Conservation (phyloP, 1,140 invertebrate species). For the Drosophila malerkotliana region DNA sequence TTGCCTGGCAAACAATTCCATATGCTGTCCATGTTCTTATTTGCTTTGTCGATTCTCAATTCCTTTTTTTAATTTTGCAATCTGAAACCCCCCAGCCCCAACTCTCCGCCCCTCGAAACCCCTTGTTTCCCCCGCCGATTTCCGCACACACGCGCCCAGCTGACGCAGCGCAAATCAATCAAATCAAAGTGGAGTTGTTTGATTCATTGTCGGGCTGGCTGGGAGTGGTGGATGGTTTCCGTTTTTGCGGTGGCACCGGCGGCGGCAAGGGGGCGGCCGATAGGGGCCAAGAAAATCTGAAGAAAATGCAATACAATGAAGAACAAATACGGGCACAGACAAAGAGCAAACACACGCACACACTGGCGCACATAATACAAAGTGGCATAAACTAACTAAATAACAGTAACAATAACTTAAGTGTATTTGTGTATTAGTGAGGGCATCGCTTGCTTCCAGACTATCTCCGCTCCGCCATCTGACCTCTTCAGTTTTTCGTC, state of each 20-base stretch:
- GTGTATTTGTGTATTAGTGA: conserved; percentile 76
- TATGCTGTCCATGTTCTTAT: conserved; percentile 50
- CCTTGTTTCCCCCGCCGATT: conserved; percentile 9
- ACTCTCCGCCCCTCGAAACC: neutral
- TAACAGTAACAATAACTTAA: conserved; percentile 82
- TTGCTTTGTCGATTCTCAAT: conserved; percentile 35
- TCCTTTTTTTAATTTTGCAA: conserved; percentile 23
- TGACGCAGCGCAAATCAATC: conserved; percentile 80
- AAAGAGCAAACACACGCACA: conserved; percentile 50
- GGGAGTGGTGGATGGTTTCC: conserved; percentile 19
- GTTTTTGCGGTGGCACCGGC: conserved; percentile 30
- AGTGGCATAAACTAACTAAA: conserved; percentile 82
- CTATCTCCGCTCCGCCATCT: conserved; percentile 16
- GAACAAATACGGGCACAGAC: conserved; percentile 72
- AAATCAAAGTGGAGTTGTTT: conserved; percentile 77
- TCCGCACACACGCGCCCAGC: conserved; percentile 63
- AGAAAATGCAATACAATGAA: conserved; percentile 78
- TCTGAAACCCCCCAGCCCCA: conserved; percentile 17
- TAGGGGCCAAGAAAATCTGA: conserved; percentile 53
- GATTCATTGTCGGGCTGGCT: conserved; percentile 39
- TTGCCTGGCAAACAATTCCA: conserved; percentile 49
- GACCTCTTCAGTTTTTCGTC: neutral
- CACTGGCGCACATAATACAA: conserved; percentile 61
- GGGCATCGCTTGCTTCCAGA: conserved; percentile 37
- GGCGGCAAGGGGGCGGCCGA: neutral